phyloP scores from a whole-genome alignment of 2,113 vertebrate genomes.

The Picathartes gymnocephalus region DNA sequence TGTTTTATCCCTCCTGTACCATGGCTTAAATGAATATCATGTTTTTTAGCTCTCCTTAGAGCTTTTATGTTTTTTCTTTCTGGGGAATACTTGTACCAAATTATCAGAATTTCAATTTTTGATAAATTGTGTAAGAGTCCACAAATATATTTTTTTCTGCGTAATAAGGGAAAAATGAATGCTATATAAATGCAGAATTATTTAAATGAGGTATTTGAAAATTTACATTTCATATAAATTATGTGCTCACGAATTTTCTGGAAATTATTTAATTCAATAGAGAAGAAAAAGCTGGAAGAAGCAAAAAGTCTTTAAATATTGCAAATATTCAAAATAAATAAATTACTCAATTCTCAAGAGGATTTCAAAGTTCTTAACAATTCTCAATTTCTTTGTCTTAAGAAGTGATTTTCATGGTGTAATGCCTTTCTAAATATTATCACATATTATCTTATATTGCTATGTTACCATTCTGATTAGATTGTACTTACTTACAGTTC shows the following conservation, averaged over 20 bases:
- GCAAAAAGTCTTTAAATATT: neutral
- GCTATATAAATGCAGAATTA: neutral
- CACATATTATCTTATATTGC: neutral
- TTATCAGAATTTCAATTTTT: neutral
- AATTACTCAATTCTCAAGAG: neutral
- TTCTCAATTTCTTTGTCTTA: neutral
- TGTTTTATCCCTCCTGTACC: neutral
- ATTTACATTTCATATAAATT: neutral
- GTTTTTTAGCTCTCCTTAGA: neutral
- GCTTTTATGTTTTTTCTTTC: neutral
- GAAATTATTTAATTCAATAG: neutral
- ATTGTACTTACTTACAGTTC: neutral
- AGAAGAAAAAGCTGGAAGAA: neutral
- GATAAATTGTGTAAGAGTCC: neutral
- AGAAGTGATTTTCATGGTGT: neutral
- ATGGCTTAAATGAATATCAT: neutral
- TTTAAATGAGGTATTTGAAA: neutral
- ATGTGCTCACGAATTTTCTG: neutral
- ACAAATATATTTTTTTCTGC: neutral
- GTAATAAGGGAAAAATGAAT: neutral
- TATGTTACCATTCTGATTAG: neutral
- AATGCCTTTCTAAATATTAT: neutral
- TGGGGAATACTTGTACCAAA: neutral
- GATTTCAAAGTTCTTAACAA: neutral
- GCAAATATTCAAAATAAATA: neutral